Evolutionary conservation across 2,113 vertebrate species (phyloP).

Genomic region (Actenoides lindsayi): DNA sequence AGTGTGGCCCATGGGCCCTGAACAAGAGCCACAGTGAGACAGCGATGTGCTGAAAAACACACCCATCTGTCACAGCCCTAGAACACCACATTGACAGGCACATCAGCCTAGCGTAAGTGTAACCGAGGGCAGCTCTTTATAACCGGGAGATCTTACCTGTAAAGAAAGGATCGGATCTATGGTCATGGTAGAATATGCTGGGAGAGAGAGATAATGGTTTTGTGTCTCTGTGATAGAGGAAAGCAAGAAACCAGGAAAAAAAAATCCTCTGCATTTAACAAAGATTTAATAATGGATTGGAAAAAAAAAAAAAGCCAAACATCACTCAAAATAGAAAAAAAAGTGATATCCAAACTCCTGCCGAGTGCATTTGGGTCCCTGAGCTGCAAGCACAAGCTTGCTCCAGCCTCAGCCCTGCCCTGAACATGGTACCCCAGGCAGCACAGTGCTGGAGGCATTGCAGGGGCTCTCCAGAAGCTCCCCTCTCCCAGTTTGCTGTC

Average conservation of each 20-base stretch:
- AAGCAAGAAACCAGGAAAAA: not conserved
- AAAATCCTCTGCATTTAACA: not conserved
- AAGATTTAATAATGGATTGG: not conserved
- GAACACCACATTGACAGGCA: fast-evolving
- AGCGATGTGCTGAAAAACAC: not conserved
- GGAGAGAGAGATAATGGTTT: not conserved
- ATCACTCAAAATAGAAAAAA: not conserved
- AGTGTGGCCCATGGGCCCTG: fast-evolving
- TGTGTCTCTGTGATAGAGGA: not conserved
- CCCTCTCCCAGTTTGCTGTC: not conserved
- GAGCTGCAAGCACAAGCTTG: not conserved
- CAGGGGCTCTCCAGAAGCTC: not conserved
- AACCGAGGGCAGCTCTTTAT: not conserved
- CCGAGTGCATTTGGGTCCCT: not conserved
- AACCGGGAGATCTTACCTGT: fast-evolving
- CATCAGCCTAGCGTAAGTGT: fast-evolving
- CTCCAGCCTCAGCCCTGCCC: not conserved
- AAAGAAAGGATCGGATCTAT: not conserved
- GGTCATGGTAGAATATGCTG: not conserved
- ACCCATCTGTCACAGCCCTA: fast-evolving
- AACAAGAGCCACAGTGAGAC: not conserved
- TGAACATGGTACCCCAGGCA: not conserved
- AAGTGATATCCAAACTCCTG: not conserved
- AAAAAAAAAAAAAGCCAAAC: not conserved
- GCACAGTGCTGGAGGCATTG: fast-evolving